Conservation (phyloP, 2,113 vertebrate species). For the Aldabrachelys gigantea region DNA sequence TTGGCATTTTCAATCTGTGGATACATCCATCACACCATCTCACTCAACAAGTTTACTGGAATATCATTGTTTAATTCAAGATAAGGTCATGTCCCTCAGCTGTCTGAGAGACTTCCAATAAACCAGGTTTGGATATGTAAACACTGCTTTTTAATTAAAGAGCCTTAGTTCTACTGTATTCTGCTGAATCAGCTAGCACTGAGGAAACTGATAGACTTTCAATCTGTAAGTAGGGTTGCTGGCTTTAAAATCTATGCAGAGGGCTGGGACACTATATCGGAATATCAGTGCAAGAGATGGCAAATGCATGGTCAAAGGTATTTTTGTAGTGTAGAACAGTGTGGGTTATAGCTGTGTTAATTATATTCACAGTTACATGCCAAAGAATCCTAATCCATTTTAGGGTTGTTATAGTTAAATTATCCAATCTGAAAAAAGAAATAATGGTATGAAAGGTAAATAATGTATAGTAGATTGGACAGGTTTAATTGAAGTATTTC, state of each 20-base stretch:
- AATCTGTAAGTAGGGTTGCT: neutral
- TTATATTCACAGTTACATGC: neutral
- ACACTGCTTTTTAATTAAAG: neutral
- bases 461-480: neutral
- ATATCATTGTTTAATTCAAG: neutral
- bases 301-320: neutral
- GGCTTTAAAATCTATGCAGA: neutral
- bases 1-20: neutral
- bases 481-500: neutral
- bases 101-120: neutral
- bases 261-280: neutral
- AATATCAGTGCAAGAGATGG: neutral
- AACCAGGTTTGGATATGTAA: neutral
- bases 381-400: neutral
- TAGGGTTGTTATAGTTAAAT: neutral
- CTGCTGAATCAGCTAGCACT: neutral
- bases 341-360: neutral
- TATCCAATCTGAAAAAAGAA: neutral
- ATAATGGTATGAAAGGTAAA: neutral
- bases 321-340: neutral
- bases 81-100: neutral
- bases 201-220: neutral
- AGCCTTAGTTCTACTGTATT: fast-evolving
- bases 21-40: neutral
- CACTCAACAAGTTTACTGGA: neutral